Evolutionary conservation across 2,888 invertebrate species (phyloP).

Genomic region (Gryllus longicercus): DNA sequence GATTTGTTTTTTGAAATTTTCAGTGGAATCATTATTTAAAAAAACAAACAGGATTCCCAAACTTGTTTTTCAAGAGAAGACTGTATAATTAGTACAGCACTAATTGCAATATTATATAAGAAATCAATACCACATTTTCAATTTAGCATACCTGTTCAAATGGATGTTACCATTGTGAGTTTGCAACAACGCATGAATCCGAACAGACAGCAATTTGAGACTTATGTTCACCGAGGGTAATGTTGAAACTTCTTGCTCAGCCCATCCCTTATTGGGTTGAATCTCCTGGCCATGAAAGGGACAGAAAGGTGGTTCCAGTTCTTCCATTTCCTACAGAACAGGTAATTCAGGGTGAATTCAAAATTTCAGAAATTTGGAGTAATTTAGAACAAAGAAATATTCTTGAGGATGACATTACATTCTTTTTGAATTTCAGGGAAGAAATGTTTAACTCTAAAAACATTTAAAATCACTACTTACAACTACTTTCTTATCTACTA

Average conservation of each 20-base stretch:
- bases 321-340: conserved; percentile 46
- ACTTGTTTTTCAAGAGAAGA: background rate
- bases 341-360: conserved; percentile 23
- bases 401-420: too few relatives aligned
- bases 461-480: too few relatives aligned
- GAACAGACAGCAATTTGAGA: conserved; percentile 60
- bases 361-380: background rate
- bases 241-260: conserved; percentile 58
- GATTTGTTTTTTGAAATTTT: too few relatives aligned
- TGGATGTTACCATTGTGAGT: conserved; percentile 75
- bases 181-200: conserved; percentile 65
- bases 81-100: background rate
- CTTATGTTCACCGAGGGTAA: conserved; percentile 58
- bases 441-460: too few relatives aligned
- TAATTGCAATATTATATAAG: background rate
- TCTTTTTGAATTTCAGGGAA: too few relatives aligned
- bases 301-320: conserved; percentile 61
- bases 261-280: conserved; percentile 65
- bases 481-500: too few relatives aligned
- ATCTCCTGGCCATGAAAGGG: conserved; percentile 61
- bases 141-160: conserved; percentile 62
- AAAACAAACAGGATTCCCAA: background rate
- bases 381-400: too few relatives aligned
- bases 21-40: too few relatives aligned
- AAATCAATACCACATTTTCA: too few relatives aligned